Evolutionary conservation across 1,140 invertebrate genomes (phyloP), one percentile per base, ranked within the genome.

Genomic region (Cotesia vestalis): DNA sequence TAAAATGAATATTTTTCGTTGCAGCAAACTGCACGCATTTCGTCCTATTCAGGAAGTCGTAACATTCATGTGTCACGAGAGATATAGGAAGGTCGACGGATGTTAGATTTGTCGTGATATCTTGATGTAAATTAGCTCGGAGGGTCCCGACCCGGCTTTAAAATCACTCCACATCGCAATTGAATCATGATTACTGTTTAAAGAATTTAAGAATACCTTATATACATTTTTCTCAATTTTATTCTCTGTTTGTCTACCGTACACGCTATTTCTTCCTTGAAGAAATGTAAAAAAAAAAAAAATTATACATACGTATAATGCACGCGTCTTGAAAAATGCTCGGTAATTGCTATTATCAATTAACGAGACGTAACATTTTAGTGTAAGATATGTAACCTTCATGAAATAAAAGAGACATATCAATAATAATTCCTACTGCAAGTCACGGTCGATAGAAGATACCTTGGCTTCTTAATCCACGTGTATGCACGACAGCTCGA

Each of bases 61-160:
- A 27, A 59, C 57, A 17, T 59, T 59, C 20, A 59, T 59, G 57
- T 59, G 40, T 46, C 57, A 59, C 20, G 57, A 59, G 57, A 59
- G 40, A 46, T 46, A 46, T 59, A 20, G 57, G 57, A 59, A 59
- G 57, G 57, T 59, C 57, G 57, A 59, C 57, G 57, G 57, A 59
- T 59, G 57, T 27, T 59, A 59, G 57, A 59, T 59, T 59, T 59
- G 57, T 59, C 57, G 17, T 59, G 57, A 59, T 59, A 59, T 59
- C 57, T 59, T 59, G 57, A 59, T 59, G 14, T 59, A 59, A 59
- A 59, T 59, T 59, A 59, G 57, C 57, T 27, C 20, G 57, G 20
- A 20, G 57, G 57, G 57, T 34, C 20, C 57, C 20, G 57, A 59
- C 57, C 57, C 20, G 20, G 57, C 14, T 59, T 59, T 59, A 20